A percentile compares a stretch with the other conserved stretches of the same genome.
These are phyloP conservation scores for Drosophila varians DNA, from an alignment of 1,140 invertebrate species.

Conservation along the genomic window DNA sequence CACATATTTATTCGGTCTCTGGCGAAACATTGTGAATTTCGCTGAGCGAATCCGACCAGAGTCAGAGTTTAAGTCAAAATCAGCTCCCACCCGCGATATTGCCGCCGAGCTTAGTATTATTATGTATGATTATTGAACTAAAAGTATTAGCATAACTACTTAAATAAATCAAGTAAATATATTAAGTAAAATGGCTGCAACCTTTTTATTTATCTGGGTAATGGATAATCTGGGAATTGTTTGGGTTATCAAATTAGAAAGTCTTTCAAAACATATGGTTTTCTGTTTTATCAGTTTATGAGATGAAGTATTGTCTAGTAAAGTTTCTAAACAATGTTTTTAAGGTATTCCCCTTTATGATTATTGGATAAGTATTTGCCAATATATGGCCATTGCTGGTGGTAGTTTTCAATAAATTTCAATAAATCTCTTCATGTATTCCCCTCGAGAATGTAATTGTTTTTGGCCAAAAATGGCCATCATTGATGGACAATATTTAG, in stretches of 20 bases:
- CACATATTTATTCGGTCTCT: conserved; percentile 42
- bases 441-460: too few relatives aligned
- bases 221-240: background rate
- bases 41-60: conserved; percentile 41
- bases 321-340: too few relatives aligned
- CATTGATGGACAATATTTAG: too few relatives aligned
- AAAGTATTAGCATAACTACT: conserved; percentile 53
- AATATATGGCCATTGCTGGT: too few relatives aligned
- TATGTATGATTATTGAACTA: conserved; percentile 41
- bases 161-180: conserved; percentile 48
- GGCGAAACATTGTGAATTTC: conserved; percentile 45
- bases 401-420: too few relatives aligned
- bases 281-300: too few relatives aligned
- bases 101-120: conserved; percentile 70
- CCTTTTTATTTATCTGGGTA: background rate
- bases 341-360: too few relatives aligned
- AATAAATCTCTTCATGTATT: too few relatives aligned
- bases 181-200: background rate
- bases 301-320: too few relatives aligned
- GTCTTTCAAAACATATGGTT: too few relatives aligned
- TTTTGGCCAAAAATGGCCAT: too few relatives aligned
- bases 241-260: background rate
- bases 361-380: too few relatives aligned
- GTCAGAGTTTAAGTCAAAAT: background rate
- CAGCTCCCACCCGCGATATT: conserved; percentile 25